Evolutionary conservation across 2,888 invertebrate species (phyloP).

Genomic region (Acleris holmiana): DNA sequence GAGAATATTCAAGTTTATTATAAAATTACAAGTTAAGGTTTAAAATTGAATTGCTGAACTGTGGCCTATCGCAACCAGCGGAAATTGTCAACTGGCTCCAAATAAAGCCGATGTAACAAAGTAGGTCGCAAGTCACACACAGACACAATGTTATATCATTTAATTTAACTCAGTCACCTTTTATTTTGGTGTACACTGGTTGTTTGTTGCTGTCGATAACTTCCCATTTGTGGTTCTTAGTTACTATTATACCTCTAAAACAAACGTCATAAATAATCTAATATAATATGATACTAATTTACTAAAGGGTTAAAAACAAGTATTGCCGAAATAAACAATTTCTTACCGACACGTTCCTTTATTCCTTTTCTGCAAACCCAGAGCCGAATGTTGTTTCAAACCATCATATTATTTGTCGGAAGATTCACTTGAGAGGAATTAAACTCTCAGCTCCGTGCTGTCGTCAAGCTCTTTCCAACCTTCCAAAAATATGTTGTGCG

Average conservation of each 20-base stretch:
- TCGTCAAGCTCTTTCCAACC: constrained; percentile 17
- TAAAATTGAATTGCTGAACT: no score
- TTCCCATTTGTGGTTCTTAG: not conserved
- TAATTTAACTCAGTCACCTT: no score
- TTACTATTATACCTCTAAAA: constrained; percentile 39
- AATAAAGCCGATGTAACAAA: no score
- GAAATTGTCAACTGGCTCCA: no score
- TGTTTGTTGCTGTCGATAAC: not conserved
- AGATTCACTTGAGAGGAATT: constrained; percentile 52
- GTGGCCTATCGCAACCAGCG: no score
- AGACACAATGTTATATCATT: no score
- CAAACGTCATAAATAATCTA: constrained; percentile 46
- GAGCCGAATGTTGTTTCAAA: constrained; percentile 54
- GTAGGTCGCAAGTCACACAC: no score
- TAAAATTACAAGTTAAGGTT: no score
- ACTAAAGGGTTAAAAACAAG: constrained; percentile 26
- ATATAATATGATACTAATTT: constrained; percentile 20
- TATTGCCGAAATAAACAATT: constrained; percentile 22
- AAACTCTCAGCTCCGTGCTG: constrained; percentile 42
- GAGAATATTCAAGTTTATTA: no score
- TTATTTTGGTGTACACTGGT: no score
- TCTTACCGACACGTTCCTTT: constrained; percentile 43
- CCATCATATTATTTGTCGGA: constrained; percentile 62
- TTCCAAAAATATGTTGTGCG: constrained; percentile 3
- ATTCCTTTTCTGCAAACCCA: constrained; percentile 48